Conservation (phyloP, 2,797 vertebrate species). For the Fundulus diaphanus region DNA sequence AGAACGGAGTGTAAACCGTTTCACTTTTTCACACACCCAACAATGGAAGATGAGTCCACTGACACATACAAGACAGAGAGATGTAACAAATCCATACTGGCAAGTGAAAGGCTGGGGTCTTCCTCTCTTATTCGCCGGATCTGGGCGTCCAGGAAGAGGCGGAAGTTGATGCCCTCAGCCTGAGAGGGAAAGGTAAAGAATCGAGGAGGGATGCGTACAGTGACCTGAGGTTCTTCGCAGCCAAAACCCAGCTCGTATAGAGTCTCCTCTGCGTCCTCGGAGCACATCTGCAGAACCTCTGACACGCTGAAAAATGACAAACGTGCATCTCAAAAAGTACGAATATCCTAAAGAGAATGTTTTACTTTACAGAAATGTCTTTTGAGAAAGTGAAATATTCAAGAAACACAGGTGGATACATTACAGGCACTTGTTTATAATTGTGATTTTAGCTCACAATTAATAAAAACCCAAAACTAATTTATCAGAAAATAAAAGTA, state of each 20-base stretch:
- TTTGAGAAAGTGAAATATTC: not conserved
- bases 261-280: conserved; percentile 89
- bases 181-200: conserved; percentile 90
- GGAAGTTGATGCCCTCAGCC: conserved; percentile 90
- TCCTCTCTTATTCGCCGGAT: conserved; percentile 86
- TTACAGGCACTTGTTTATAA: not conserved
- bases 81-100: conserved; percentile 79
- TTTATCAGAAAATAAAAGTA: not conserved
- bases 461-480: not conserved
- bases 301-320: conserved; percentile 81
- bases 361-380: not conserved
- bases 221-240: conserved; percentile 82
- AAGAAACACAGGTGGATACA: not conserved
- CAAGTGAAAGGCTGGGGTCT: conserved; percentile 88
- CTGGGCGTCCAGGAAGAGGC: conserved; percentile 90
- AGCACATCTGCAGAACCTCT: conserved; percentile 86
- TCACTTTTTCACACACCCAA: not conserved
- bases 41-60: not conserved
- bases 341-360: no score
- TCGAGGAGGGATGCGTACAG: conserved; percentile 86
- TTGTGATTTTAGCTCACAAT: not conserved
- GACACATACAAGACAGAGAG: not conserved
- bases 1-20: not conserved
- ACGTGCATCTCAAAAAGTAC: not conserved
- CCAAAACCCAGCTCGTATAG: conserved; percentile 90